Evolutionary conservation across 2,888 invertebrate species (phyloP).

Genomic region (Cyclophora albipunctata): DNA sequence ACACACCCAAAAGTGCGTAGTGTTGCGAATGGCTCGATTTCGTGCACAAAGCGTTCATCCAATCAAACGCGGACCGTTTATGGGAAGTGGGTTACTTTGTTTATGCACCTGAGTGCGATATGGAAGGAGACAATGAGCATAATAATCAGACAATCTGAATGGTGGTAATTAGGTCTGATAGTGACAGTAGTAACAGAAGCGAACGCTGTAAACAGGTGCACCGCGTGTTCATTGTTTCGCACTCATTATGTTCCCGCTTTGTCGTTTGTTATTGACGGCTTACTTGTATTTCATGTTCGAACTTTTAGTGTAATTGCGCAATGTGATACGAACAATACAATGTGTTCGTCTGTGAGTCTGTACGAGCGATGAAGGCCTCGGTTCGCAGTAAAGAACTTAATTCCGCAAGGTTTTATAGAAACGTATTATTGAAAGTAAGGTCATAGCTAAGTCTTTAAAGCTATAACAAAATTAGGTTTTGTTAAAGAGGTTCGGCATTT

Average conservation of each 20-base stretch:
- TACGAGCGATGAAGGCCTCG: too few species aligned
- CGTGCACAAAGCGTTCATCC: neutral
- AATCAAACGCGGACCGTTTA: constrained; percentile 4
- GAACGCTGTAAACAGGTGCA: constrained; percentile 53
- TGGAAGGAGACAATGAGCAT: constrained; percentile 64
- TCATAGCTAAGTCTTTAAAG: too few species aligned
- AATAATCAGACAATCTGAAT: constrained; percentile 69
- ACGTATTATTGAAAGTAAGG: too few species aligned
- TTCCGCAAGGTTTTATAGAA: too few species aligned
- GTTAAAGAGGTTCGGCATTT: too few species aligned
- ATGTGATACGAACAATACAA: neutral
- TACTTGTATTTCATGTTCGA: constrained; percentile 27
- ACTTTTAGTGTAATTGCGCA: constrained; percentile 7
- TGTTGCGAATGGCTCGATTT: too few species aligned
- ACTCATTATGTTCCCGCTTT: constrained; percentile 54
- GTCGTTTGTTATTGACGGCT: constrained; percentile 46
- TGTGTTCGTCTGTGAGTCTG: constrained; percentile 11
- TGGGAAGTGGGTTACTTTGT: constrained; percentile 8
- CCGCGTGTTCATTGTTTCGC: constrained; percentile 53
- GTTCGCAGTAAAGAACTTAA: too few species aligned
- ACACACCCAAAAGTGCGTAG: neutral
- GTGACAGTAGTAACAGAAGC: constrained; percentile 50
- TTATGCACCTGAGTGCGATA: constrained; percentile 20
- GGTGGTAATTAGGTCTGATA: constrained; percentile 69
- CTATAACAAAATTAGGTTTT: too few species aligned